Evolutionary conservation across 2,888 invertebrate species (phyloP).

Genomic region (Cerceris rybyensis): DNA sequence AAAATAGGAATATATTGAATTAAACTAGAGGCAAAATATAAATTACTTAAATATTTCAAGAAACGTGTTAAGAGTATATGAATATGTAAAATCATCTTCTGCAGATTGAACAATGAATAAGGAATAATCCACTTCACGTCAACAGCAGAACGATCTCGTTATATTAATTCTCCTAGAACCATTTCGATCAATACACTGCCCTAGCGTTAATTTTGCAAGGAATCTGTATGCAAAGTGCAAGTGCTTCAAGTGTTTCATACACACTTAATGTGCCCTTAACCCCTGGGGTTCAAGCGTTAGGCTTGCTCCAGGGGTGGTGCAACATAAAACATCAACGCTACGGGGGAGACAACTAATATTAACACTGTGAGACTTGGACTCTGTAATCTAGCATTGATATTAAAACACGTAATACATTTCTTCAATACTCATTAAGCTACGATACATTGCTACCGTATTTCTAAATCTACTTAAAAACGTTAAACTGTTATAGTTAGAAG

Average conservation of each 20-base stretch:
- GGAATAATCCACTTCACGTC: too few species aligned
- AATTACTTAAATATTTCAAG: too few species aligned
- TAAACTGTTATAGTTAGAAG: too few species aligned
- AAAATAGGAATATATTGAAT: too few species aligned
- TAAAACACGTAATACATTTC: too few species aligned
- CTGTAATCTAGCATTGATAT: not conserved
- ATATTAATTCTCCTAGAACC: not conserved
- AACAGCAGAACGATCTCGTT: too few species aligned
- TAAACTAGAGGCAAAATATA: too few species aligned
- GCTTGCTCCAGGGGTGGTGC: slow-evolving; percentile 1
- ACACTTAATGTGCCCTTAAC: slow-evolving; percentile 18
- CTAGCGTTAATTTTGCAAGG: slow-evolving; percentile 9
- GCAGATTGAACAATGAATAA: not conserved
- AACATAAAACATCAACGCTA: slow-evolving; percentile 11
- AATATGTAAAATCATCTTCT: too few species aligned
- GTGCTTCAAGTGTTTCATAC: slow-evolving; percentile 28
- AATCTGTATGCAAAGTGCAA: slow-evolving; percentile 13
- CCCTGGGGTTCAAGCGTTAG: slow-evolving; percentile 17
- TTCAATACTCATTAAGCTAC: too few species aligned
- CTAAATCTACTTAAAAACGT: too few species aligned
- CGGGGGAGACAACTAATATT: not conserved
- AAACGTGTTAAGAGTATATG: too few species aligned
- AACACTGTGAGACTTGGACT: not conserved
- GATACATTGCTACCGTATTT: too few species aligned
- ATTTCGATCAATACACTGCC: not conserved